Base-by-base conservation (phyloP, 2,888 invertebrate genomes). In the Leptogaster cylindrica region DNA sequence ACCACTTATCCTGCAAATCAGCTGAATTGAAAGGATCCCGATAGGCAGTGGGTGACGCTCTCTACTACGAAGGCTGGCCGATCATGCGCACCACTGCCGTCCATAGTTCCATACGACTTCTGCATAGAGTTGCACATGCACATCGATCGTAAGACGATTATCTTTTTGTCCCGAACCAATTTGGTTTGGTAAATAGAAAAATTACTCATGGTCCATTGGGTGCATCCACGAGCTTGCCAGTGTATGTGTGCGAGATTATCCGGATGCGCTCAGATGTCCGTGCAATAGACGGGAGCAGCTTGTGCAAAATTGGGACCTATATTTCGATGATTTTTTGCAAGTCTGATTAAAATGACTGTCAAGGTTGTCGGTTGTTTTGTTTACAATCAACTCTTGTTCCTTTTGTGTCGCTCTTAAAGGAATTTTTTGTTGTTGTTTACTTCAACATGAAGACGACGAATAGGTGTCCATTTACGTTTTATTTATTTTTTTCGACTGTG, bases 271-370 rank as follows among this genome's bases (percentile, higher is more conserved):
- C 23, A 55, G 39, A 55, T 55, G 33, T 33, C 55, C 36, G 14
- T 36, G 55, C 55, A 55, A 39, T 55, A 55, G 39, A 55, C 36
- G 20, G 46, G 12, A 20, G 20, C 39, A 55, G n/a, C 36, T 55
- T 36, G 55, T 39, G 23, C 20, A 25, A 39, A 55, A 55, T 55
- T 55, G 55, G 55, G 55, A 55, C 55, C 55, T 55, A 55, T 39
- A 55, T 55, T 55, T 20, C 36, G 12, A 23, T 12, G 36, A 12
- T 61, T 61, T 61, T 41, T 61, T 61, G 25, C 61, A 27, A 61
- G 61, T 61, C 61, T 61, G 61, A 61, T 61, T 61, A 28, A 44
- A 44, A 61, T 61, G 61, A 61, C 44, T 61, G 44, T 44, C 61
- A 61, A 61, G 61, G 61, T 28, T 61, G 44, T 27, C 44, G 27